phyloP scores from a whole-genome alignment of 1,140 invertebrate genomes.

The Leptopilina clavipes region DNA sequence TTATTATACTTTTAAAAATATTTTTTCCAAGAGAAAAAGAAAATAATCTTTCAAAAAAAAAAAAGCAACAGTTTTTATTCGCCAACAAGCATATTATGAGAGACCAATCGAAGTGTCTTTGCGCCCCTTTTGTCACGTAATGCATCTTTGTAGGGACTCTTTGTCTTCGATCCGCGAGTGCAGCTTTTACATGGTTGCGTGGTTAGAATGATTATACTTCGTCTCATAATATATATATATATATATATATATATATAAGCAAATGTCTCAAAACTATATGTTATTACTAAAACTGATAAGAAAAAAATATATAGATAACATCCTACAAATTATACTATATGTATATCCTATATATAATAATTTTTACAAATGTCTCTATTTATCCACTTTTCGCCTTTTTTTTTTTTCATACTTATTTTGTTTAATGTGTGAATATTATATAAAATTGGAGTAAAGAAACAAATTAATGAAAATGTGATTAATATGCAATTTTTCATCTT shows the following conservation, averaged over 20 bases:
- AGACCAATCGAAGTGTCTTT: slow-evolving; percentile 38
- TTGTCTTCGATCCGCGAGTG: slow-evolving; percentile 41
- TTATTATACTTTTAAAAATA: background rate
- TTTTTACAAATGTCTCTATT: too few relatives aligned
- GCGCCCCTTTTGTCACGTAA: slow-evolving; percentile 41
- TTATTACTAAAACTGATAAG: background rate
- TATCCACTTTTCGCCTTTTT: too few relatives aligned
- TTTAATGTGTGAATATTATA: too few relatives aligned
- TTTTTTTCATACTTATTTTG: too few relatives aligned
- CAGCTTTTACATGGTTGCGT: slow-evolving; percentile 23
- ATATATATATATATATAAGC: too few relatives aligned
- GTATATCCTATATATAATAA: too few relatives aligned
- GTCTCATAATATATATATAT: background rate
- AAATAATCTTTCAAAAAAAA: background rate
- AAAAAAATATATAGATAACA: slow-evolving; percentile 7
- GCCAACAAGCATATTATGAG: slow-evolving; percentile 9
- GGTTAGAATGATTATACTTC: slow-evolving; percentile 3
- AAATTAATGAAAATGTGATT: too few relatives aligned
- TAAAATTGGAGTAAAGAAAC: too few relatives aligned
- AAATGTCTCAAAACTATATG: background rate
- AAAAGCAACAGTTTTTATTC: slow-evolving; percentile 35
- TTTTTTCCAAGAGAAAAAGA: background rate
- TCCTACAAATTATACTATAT: background rate
- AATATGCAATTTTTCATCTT: too few relatives aligned
- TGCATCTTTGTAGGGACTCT: slow-evolving; percentile 46